These are phyloP conservation scores for Blera fallax DNA, from an alignment of 2,888 invertebrate species.

Conservation along the genomic window DNA sequence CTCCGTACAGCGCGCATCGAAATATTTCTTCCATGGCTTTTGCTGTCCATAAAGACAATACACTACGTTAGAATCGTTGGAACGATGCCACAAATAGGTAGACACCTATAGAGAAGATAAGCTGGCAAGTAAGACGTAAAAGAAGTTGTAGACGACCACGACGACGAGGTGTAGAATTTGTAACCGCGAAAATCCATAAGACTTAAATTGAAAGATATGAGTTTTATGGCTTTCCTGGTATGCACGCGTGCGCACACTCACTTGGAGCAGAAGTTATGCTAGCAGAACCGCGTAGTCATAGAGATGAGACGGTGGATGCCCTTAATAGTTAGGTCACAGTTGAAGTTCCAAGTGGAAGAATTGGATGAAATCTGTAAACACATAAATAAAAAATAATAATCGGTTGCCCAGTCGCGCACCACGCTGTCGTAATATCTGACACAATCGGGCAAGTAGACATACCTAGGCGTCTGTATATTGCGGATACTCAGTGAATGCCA, in stretches of 20 bases:
- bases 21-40: constrained; percentile 34
- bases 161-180: constrained; percentile 45
- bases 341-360: constrained; percentile 55
- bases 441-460: constrained; percentile 35
- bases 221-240: constrained; percentile 65
- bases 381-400: constrained; percentile 68
- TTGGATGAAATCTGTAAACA: constrained; percentile 65
- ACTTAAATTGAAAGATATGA: constrained; percentile 73
- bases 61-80: constrained; percentile 55
- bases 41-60: constrained; percentile 37
- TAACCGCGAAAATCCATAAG: constrained; percentile 69
- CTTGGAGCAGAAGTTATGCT: constrained; percentile 6
- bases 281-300: not conserved
- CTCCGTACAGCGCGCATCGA: not conserved
- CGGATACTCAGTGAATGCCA: not conserved
- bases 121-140: constrained; percentile 64
- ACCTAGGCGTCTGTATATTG: not conserved
- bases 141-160: constrained; percentile 44
- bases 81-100: constrained; percentile 59
- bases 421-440: constrained; percentile 59
- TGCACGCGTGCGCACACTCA: constrained; percentile 52
- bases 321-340: constrained; percentile 69
- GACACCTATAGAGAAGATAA: constrained; percentile 65
- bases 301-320: constrained; percentile 39
- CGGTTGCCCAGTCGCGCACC: constrained; percentile 44